phyloP scores from a whole-genome alignment of 2,113 vertebrate genomes.

The Tonatia bakeri region DNA sequence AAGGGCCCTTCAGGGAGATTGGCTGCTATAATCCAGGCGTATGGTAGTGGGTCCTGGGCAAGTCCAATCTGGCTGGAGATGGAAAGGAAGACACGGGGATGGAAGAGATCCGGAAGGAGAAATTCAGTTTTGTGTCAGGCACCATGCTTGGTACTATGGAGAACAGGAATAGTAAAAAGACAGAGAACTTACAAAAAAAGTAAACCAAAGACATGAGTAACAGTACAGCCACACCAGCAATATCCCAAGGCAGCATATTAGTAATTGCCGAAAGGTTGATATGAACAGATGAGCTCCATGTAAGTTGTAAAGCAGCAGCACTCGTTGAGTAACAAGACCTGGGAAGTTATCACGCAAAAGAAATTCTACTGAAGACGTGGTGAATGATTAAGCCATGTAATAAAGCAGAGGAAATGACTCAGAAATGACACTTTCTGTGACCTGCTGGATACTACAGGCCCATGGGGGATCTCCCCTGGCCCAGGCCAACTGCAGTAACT shows the following conservation, averaged over 20 bases:
- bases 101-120: background rate
- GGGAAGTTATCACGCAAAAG: background rate
- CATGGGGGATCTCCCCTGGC: accelerated
- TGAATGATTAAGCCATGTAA: background rate
- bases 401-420: background rate
- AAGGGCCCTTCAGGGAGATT: accelerated
- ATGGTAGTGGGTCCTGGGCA: accelerated
- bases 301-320: background rate
- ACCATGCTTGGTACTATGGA: accelerated
- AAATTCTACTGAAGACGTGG: background rate
- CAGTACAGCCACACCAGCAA: accelerated
- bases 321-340: accelerated
- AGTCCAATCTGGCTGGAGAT: accelerated
- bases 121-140: accelerated
- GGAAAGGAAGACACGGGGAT: background rate
- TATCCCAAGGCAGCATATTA: accelerated
- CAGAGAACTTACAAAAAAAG: background rate
- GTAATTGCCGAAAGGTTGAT: accelerated
- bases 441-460: accelerated
- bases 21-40: accelerated
- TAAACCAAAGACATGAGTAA: accelerated
- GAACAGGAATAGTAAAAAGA: background rate
- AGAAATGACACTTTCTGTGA: accelerated
- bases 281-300: accelerated
- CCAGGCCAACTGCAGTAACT: background rate